Conservation (phyloP, 1,140 invertebrate genomes). For the Ectropis grisescens region DNA sequence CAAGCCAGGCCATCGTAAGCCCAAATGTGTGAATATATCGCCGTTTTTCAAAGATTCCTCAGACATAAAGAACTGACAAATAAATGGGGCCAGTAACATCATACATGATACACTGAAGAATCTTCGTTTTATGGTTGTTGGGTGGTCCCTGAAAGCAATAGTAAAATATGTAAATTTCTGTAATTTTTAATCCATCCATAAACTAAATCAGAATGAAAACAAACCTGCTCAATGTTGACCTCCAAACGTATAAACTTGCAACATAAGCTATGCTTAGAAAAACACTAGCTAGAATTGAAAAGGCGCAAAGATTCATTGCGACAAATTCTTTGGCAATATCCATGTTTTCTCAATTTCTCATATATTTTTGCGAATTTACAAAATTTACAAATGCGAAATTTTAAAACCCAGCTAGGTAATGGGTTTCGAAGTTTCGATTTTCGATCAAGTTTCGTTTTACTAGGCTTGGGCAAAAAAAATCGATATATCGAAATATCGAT, state of each 20-base stretch:
- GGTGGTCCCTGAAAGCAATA: conserved; percentile 81
- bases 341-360: too few species aligned
- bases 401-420: too few species aligned
- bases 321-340: conserved; percentile 12
- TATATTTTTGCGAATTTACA: too few species aligned
- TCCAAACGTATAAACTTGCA: conserved; percentile 88
- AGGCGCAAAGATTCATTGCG: conserved; percentile 27
- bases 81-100: conserved; percentile 82
- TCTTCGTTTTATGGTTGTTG: conserved; percentile 88
- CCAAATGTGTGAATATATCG: conserved; percentile 80
- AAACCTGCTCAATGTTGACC: conserved; percentile 79
- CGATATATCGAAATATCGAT: too few species aligned
- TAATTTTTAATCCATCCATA: background rate
- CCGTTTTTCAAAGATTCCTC: conserved; percentile 73
- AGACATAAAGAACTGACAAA: conserved; percentile 79
- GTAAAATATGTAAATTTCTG: background rate
- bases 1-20: conserved; percentile 81
- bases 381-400: too few species aligned
- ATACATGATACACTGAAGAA: conserved; percentile 89
- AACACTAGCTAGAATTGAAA: conserved; percentile 72
- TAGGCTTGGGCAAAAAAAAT: too few species aligned
- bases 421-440: too few species aligned
- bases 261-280: conserved; percentile 83
- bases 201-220: conserved; percentile 1
- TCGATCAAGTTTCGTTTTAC: too few species aligned